Evolutionary conservation across 2,888 invertebrate genomes (phyloP).

Genomic region (Trissolcus japonicus): DNA sequence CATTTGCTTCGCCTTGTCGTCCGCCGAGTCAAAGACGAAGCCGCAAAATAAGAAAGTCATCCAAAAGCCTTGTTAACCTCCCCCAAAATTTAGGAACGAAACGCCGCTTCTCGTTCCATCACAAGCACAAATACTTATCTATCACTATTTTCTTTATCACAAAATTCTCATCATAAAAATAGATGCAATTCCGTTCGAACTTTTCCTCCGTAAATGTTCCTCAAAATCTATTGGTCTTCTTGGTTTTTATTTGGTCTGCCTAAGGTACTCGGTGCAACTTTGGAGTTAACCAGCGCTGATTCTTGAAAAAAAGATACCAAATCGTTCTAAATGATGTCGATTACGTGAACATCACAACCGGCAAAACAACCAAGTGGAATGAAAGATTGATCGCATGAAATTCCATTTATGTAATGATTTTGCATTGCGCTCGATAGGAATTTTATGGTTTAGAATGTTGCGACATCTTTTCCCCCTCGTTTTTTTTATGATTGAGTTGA

Average conservation of each 20-base stretch:
- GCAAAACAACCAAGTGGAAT: constrained; percentile 3
- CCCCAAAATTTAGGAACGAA: constrained; percentile 15
- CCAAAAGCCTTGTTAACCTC: constrained; percentile 59
- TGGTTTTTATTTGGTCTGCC: constrained; percentile 42
- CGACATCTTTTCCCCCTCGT: constrained; percentile 1
- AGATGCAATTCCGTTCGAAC: neutral
- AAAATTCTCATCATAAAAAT: constrained; percentile 4
- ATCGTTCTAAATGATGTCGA: neutral
- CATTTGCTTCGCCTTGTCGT: constrained; percentile 70
- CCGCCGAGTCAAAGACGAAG: constrained; percentile 71
- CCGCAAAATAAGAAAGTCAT: constrained; percentile 73
- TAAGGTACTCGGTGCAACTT: constrained; percentile 45
- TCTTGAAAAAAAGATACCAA: constrained; percentile 8
- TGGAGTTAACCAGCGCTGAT: constrained; percentile 15
- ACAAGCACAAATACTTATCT: constrained; percentile 27
- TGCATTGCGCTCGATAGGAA: constrained; percentile 12
- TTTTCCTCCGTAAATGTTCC: neutral
- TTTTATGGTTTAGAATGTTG: constrained; percentile 11
- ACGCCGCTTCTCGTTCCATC: constrained; percentile 20
- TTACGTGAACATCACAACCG: neutral
- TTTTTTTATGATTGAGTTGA: neutral
- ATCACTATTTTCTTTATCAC: constrained; percentile 49
- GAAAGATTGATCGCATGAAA: constrained; percentile 4
- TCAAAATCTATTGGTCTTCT: neutral
- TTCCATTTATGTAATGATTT: constrained; percentile 15